These are phyloP conservation scores for Thaumatotibia leucotreta DNA, from an alignment of 1,140 invertebrate genomes.

Conservation along the genomic window DNA sequence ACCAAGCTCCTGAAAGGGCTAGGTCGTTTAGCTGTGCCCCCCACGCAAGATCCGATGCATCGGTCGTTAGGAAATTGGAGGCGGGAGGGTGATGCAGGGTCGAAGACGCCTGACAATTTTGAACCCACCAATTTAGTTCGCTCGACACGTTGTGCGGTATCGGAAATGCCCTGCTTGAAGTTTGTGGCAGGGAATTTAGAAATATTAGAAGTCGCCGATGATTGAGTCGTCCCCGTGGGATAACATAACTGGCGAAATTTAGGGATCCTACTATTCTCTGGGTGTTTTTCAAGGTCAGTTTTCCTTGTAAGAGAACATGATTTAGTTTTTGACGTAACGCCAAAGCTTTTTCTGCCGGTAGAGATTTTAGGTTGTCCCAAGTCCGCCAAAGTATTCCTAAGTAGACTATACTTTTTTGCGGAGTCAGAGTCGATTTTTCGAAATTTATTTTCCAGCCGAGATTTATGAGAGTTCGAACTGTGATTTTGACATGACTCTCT, in stretches of 20 bases:
- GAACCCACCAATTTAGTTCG: slow-evolving; percentile 18
- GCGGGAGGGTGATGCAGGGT: slow-evolving; percentile 19
- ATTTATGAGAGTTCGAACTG: slow-evolving; percentile 11
- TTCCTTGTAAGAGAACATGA: slow-evolving; percentile 1
- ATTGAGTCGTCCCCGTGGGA: slow-evolving; percentile 65
- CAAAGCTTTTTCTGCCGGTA: slow-evolving; percentile 24
- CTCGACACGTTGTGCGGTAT: background rate
- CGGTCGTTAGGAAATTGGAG: too few species aligned
- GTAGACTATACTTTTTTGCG: slow-evolving; percentile 20
- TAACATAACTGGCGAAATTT: slow-evolving; percentile 75
- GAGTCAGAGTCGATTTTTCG: slow-evolving; percentile 17
- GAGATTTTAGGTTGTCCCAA: slow-evolving; percentile 24
- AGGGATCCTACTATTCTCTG: slow-evolving; percentile 33
- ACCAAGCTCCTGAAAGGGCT: too few species aligned
- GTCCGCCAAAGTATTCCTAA: slow-evolving; percentile 32
- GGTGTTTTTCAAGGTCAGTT: slow-evolving; percentile 23
- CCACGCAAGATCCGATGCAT: too few species aligned
- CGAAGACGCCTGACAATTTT: slow-evolving; percentile 19
- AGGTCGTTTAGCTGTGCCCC: too few species aligned
- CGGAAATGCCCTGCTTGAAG: background rate
- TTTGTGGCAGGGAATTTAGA: background rate
- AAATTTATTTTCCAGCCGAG: slow-evolving; percentile 25
- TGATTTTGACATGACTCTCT: too few species aligned
- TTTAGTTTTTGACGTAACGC: slow-evolving; percentile 7
- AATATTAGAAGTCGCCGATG: background rate